Evolutionary conservation across 2,113 vertebrate species (phyloP), one percentile per base, ranked within the genome.

Genomic region (Cygnus buccinator): DNA sequence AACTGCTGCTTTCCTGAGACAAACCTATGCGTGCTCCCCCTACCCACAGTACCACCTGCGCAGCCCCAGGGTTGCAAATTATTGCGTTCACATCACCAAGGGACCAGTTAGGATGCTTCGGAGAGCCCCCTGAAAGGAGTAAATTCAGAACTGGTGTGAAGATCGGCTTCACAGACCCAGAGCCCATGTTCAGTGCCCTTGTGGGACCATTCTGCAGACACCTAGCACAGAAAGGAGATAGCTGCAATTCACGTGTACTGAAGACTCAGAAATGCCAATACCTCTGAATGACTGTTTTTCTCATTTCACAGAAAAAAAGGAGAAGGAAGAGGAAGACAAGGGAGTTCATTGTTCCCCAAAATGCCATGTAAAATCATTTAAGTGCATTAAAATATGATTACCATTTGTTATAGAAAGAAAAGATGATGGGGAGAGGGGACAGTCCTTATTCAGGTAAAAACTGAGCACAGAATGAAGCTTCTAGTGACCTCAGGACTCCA

Each of bases 361-460:
- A 80, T 1, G 0, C 52, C 59, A 67, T 72, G 68, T 37, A 80
- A 93, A 90, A 80, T 77, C 25, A 87, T 84, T 80, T 68, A 81
- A 48, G 19, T 61, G 48, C 15, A 63, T 84, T 87, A 89, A 92
- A 92, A 93, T 65, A 71, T 16, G 1, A 71, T 72, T 74, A 81
- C 4, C 11, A 11, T 72, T 94, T 81, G 9, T 63, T 92, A 54
- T 10, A 35, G 77, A 86, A 90, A 85, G 18, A 88, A 79, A 76
- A 66, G 29, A 84, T 46, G 3, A 79, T 7, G 39, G 11, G 5
- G 31, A 31, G 17, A 70, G 33, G 33, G 55, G 76, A 61, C 66
- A 61, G 43, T 26, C 71, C 86, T 89, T 89, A 61, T 86, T 62
- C 62, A 79, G 70, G 70, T 78, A 89, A 89, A 92, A 95, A 44